Base-by-base conservation (phyloP, 2,113 vertebrate genomes). In the Paramisgurnus dabryanus region DNA sequence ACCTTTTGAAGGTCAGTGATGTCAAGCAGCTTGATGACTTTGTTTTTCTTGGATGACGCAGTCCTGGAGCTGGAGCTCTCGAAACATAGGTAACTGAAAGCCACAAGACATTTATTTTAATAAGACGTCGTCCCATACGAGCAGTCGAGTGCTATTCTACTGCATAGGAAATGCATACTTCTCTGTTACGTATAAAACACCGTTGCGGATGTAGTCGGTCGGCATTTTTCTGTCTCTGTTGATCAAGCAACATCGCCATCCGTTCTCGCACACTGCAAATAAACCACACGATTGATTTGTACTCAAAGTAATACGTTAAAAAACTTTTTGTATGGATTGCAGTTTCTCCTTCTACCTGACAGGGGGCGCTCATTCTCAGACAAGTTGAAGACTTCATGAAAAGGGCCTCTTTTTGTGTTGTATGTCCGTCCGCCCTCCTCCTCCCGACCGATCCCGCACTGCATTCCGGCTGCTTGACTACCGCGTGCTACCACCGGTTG, bases 1-100 rank as follows among this genome's bases (percentile, higher is more conserved):
- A 97, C 98, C 95, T 98, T 99, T 88, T 98, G 98, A 89, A 99
- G 94, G 86, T 98, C 96, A 0, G 91, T 98, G 86, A 99, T 96
- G 81, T 98, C 97, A 0, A 86, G 76, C 41, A 99, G 90, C 82
- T 93, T 96, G 91, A 99, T 97, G 84, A 99, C 96, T 87, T 99
- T 99, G 88, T 99, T 99, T 89, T 95, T 96, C 88, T 99, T 99
- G 27, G 96, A 95, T 4, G 96, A 97, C 8, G 95, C 93, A 0
- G 96, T 98, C 76, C 95, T 95, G 76, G 97, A 93, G 81, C 91
- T 93, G 82, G 92, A 98, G 88, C 95, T 97, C 86, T 99, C 98
- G 6, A 99, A 99, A 85, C 98, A 99, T 79, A 99, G 80, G 80
- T 96, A 94, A 85, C 98, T 99, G 83, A 64, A 41, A 71, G 75